These are phyloP conservation scores for Schizopygopsis pylzovi DNA, from an alignment of 2,797 vertebrate species.

Conservation along the genomic window DNA sequence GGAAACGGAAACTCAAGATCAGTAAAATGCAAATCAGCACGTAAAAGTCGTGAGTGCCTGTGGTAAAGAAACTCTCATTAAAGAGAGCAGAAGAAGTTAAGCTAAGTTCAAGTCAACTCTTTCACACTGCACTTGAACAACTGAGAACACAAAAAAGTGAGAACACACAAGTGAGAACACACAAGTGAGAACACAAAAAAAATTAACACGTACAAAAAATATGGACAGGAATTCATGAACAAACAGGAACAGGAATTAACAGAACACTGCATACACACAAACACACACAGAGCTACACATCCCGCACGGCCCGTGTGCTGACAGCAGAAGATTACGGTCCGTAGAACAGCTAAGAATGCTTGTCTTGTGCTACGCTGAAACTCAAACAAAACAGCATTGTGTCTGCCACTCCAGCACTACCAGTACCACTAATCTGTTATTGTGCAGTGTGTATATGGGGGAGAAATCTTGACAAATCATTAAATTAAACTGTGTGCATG, in stretches of 20 bases:
- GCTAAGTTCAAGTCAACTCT: neutral
- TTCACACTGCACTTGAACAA: neutral
- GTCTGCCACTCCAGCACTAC: slow-evolving; percentile 3
- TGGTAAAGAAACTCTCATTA: neutral
- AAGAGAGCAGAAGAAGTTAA: neutral
- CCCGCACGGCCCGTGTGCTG: neutral
- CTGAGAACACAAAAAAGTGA: neutral
- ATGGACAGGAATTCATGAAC: neutral
- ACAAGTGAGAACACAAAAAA: neutral
- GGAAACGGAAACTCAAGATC: neutral
- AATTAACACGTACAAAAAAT: slow-evolving; percentile 8
- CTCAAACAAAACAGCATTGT: slow-evolving; percentile 31
- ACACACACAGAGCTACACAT: neutral
- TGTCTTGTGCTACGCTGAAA: slow-evolving; percentile 16
- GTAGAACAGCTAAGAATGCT: slow-evolving; percentile 11
- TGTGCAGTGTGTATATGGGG: neutral
- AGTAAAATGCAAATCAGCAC: slow-evolving; percentile 3
- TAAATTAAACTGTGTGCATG: neutral
- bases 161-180: neutral
- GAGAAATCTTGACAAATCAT: neutral
- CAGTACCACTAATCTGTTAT: neutral
- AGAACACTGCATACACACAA: neutral
- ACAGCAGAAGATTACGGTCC: slow-evolving; percentile 10
- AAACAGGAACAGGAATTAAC: slow-evolving; percentile 1
- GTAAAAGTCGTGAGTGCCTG: neutral